Conservation (phyloP, 2,888 invertebrate species). For the Leuctra nigra region DNA sequence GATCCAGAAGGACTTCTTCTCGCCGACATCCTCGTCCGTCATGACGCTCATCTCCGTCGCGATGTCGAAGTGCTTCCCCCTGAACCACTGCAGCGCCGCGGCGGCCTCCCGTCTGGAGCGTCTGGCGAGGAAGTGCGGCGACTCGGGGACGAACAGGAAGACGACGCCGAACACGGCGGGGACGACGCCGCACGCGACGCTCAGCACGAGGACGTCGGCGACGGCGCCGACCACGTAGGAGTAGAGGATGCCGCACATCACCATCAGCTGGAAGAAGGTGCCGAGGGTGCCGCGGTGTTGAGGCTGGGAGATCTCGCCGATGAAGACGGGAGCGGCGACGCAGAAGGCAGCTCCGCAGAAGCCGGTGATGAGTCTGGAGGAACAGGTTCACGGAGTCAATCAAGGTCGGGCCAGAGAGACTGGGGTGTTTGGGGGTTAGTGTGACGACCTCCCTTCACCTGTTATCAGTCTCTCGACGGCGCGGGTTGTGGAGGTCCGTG, state of each 20-base stretch:
- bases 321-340: constrained; percentile 76
- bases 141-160: constrained; percentile 82
- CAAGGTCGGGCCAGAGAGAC: too few relatives aligned
- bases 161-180: constrained; percentile 62
- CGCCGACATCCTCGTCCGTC: constrained; percentile 44
- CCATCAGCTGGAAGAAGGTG: constrained; percentile 79
- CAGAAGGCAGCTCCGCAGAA: constrained; percentile 73
- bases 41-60: constrained; percentile 56
- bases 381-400: constrained; percentile 36
- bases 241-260: constrained; percentile 74
- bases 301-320: constrained; percentile 77
- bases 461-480: too few relatives aligned
- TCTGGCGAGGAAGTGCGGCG: too few relatives aligned
- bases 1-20: constrained; percentile 35
- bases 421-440: too few relatives aligned
- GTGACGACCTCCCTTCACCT: too few relatives aligned
- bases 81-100: constrained; percentile 59
- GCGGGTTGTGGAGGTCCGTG: too few relatives aligned
- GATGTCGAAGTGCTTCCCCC: constrained; percentile 63
- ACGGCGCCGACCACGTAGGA: constrained; percentile 63
- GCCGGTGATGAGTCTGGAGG: constrained; percentile 64
- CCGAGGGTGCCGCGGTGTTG: constrained; percentile 77
- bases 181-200: constrained; percentile 57
- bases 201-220: constrained; percentile 50
- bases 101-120: too few relatives aligned